Conservation (phyloP, 2,797 vertebrate genomes). For the Enteromius viviparus region DNA sequence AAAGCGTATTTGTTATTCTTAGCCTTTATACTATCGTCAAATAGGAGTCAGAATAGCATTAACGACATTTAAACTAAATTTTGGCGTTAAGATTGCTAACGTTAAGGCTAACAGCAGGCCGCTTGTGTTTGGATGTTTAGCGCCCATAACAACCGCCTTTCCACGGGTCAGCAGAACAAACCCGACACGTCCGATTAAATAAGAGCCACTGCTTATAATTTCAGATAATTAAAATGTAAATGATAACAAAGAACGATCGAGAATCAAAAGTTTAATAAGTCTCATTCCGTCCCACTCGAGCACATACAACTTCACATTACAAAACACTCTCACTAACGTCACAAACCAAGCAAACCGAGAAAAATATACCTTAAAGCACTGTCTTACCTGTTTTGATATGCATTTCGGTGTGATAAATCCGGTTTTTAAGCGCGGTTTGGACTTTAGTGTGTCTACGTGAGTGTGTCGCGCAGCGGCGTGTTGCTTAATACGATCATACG, state of each 20-base stretch:
- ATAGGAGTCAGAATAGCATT: not conserved
- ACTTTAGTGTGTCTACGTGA: constrained; percentile 29
- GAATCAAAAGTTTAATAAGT: constrained; percentile 40
- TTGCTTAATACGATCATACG: constrained; percentile 67
- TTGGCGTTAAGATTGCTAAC: constrained; percentile 65
- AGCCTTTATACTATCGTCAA: not conserved
- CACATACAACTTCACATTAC: constrained; percentile 8
- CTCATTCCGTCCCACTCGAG: constrained; percentile 7
- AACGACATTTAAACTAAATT: not conserved
- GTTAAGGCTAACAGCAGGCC: constrained; percentile 65
- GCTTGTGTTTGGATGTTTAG: constrained; percentile 42
- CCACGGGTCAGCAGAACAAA: not conserved
- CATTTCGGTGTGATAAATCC: constrained; percentile 69
- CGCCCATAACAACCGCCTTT: constrained; percentile 40
- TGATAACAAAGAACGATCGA: not conserved
- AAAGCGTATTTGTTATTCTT: not conserved
- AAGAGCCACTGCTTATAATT: not conserved
- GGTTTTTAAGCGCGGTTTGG: constrained; percentile 4
- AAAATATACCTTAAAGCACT: fast-evolving
- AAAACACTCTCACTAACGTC: not conserved
- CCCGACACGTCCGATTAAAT: not conserved
- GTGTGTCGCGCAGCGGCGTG: constrained; percentile 46
- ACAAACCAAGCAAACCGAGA: not conserved
- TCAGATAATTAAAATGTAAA: not conserved
- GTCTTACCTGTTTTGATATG: constrained; percentile 82